Percentiles rank a stretch among this genome's conserved stretches.
Conservation (phyloP, 1,140 invertebrate species). For the Gerris buenoi region DNA sequence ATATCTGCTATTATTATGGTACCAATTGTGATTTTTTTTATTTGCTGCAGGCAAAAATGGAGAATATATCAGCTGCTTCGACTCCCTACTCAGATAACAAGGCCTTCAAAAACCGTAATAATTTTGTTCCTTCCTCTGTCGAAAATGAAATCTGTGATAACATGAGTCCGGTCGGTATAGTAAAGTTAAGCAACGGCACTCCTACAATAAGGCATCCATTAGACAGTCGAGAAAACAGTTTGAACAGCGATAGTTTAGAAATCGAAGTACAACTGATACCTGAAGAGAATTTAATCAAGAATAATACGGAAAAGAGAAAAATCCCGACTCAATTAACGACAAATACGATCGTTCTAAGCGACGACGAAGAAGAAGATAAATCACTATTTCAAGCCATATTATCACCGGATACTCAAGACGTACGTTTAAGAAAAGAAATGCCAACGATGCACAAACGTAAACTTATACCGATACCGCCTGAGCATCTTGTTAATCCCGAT, state of each 20-base stretch:
- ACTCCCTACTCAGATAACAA: too few relatives aligned
- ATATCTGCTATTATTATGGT: too few relatives aligned
- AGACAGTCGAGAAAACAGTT: conserved; percentile 4
- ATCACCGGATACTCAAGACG: conserved; percentile 24
- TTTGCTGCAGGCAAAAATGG: too few relatives aligned
- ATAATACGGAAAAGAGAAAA: not conserved
- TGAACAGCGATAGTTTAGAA: conserved; percentile 8
- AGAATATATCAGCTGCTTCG: too few relatives aligned
- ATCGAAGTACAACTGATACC: not conserved
- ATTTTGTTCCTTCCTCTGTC: too few relatives aligned
- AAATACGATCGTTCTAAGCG: not conserved
- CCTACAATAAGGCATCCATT: conserved; percentile 8
- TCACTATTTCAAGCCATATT: conserved; percentile 25
- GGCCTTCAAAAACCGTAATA: too few relatives aligned
- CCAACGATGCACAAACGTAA: conserved; percentile 9
- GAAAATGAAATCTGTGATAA: not conserved
- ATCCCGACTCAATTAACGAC: conserved; percentile 1
- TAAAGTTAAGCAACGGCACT: not conserved
- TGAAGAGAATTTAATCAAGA: not conserved
- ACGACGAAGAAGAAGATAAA: conserved; percentile 21
- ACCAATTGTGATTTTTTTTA: too few relatives aligned
- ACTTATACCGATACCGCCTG: conserved; percentile 9
- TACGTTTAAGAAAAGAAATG: conserved; percentile 21
- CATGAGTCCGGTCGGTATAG: not conserved
- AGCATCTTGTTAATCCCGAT: conserved; percentile 12